A percentile compares a stretch with the other conserved stretches of the same genome.
Conservation (phyloP, 2,797 vertebrate genomes). For the Helostoma temminkii region DNA sequence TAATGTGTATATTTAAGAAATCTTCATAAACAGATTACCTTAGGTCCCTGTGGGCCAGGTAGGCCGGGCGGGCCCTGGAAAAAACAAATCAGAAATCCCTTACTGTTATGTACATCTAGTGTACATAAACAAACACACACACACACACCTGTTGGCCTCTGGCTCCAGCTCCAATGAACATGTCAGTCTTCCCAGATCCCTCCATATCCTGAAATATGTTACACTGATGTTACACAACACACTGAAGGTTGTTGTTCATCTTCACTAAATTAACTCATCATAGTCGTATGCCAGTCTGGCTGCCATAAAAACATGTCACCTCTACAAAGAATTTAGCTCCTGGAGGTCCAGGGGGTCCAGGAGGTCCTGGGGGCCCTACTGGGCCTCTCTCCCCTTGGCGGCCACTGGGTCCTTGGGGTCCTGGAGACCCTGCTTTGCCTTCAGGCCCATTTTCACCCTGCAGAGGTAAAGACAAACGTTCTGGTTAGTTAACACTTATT, state of each 20-base stretch:
- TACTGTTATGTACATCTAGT: neutral
- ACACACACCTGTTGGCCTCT: constrained; percentile 71
- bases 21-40: constrained; percentile 68
- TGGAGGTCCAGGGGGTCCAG: constrained; percentile 80
- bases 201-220: constrained; percentile 88
- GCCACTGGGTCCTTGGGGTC: constrained; percentile 84
- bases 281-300: neutral
- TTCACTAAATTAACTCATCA: neutral
- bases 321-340: constrained; percentile 84
- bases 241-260: neutral
- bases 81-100: neutral
- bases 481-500: neutral
- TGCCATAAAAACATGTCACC: constrained; percentile 74
- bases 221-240: neutral
- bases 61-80: constrained; percentile 77
- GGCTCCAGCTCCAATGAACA: constrained; percentile 69
- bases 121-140: neutral
- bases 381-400: constrained; percentile 83
- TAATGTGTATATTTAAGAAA: neutral
- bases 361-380: constrained; percentile 86
- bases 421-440: constrained; percentile 82
- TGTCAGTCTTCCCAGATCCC: constrained; percentile 85
- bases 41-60: constrained; percentile 78
- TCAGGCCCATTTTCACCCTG: constrained; percentile 88
- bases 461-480: constrained; percentile 25